Conservation (phyloP, 2,888 invertebrate species). For the Leptinotarsa juncta region DNA sequence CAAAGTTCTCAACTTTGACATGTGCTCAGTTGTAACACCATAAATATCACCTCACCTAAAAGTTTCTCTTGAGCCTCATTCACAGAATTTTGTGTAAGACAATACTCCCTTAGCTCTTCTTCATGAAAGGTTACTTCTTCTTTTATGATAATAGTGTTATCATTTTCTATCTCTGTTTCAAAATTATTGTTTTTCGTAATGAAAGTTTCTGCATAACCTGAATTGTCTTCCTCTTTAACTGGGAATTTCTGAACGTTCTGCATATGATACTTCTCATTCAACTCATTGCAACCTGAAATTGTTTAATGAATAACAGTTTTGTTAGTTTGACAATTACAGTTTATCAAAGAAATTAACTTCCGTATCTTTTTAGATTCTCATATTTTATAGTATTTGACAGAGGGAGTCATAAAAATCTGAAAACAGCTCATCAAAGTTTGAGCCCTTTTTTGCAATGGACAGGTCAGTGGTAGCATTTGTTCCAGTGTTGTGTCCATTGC, state of each 20-base stretch:
- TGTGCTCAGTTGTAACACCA: neutral
- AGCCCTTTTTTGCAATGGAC: no score
- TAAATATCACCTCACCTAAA: neutral
- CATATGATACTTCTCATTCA: neutral
- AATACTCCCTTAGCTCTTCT: neutral
- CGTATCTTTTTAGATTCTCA: no score
- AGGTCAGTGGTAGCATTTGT: no score
- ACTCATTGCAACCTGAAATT: neutral
- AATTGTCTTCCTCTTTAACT: neutral
- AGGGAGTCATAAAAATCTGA: no score
- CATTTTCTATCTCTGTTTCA: neutral
- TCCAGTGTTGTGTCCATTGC: no score
- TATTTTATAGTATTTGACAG: no score
- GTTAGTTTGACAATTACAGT: no score
- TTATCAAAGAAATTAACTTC: no score
- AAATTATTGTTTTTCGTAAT: neutral
- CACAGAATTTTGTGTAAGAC: neutral
- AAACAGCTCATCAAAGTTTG: no score
- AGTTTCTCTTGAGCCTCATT: neutral
- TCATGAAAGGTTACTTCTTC: neutral
- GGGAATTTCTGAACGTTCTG: neutral
- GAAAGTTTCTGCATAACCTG: neutral
- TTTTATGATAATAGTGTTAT: neutral
- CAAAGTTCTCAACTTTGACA: neutral
- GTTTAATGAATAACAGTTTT: neutral